Percentiles rank a stretch among this genome's conserved stretches.
phyloP scores from a whole-genome alignment of 2,888 invertebrate species.

The Sericinus montela region DNA sequence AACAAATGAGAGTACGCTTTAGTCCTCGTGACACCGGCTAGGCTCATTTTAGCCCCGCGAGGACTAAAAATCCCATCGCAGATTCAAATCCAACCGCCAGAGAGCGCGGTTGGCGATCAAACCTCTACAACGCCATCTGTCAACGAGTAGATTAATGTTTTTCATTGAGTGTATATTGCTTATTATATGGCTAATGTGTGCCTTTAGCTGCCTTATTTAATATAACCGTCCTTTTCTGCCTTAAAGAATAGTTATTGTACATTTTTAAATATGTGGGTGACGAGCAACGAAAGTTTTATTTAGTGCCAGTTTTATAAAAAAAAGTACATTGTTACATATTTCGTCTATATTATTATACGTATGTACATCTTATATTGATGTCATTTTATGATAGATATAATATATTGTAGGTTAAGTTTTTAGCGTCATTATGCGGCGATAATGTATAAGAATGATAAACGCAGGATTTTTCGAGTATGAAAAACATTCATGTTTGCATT shows the following conservation, averaged over 20 bases:
- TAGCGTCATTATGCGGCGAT: conserved; percentile 1
- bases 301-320: conserved; percentile 56
- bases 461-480: not conserved
- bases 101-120: conserved; percentile 24
- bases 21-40: conserved; percentile 73
- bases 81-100: conserved; percentile 34
- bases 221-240: conserved; percentile 69
- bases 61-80: conserved; percentile 57
- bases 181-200: conserved; percentile 30
- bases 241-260: conserved; percentile 39
- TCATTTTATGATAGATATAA: conserved; percentile 8
- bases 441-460: not conserved
- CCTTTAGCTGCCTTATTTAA: conserved; percentile 63
- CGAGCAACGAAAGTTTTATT: conserved; percentile 56
- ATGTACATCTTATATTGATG: conserved; percentile 13
- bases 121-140: conserved; percentile 52
- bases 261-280: conserved; percentile 48
- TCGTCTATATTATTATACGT: conserved; percentile 19
- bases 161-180: conserved; percentile 25
- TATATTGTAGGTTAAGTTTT: conserved; percentile 13
- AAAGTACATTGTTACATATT: conserved; percentile 52
- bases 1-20: conserved; percentile 82
- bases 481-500: conserved; percentile 41
- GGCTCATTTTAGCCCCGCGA: conserved; percentile 67
- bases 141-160: conserved; percentile 39